Evolutionary conservation across 2,113 vertebrate genomes (phyloP).

Genomic region (Regulus satrapa): DNA sequence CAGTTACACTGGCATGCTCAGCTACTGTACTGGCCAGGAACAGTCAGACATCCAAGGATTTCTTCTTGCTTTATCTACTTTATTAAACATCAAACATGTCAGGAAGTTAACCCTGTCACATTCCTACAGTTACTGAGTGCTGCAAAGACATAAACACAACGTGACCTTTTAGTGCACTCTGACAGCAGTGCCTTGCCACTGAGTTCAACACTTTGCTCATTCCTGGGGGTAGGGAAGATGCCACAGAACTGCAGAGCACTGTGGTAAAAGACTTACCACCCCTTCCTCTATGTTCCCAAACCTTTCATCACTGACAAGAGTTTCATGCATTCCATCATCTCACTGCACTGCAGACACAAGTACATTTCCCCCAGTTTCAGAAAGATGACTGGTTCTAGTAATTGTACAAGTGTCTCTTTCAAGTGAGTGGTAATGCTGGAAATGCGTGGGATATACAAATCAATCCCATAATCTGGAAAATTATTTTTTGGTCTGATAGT

Average conservation of each 20-base stretch:
- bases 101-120: not conserved
- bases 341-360: not conserved
- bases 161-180: not conserved
- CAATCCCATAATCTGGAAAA: not conserved
- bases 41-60: not conserved
- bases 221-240: not conserved
- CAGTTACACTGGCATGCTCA: not conserved
- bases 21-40: not conserved
- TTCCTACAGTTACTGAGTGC: not conserved
- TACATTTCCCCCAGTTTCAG: not conserved
- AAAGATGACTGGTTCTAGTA: not conserved
- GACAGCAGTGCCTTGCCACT: not conserved
- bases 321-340: not conserved
- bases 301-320: not conserved
- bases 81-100: not conserved
- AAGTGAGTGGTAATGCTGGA: not conserved
- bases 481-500: not conserved
- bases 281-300: not conserved
- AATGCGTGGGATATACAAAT: not conserved
- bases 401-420: not conserved
- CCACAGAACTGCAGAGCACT: not conserved
- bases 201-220: not conserved
- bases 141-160: not conserved
- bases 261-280: not conserved
- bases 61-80: constrained; percentile 5